phyloP scores from a whole-genome alignment of 2,113 vertebrate species.

The Carassius gibelio region DNA sequence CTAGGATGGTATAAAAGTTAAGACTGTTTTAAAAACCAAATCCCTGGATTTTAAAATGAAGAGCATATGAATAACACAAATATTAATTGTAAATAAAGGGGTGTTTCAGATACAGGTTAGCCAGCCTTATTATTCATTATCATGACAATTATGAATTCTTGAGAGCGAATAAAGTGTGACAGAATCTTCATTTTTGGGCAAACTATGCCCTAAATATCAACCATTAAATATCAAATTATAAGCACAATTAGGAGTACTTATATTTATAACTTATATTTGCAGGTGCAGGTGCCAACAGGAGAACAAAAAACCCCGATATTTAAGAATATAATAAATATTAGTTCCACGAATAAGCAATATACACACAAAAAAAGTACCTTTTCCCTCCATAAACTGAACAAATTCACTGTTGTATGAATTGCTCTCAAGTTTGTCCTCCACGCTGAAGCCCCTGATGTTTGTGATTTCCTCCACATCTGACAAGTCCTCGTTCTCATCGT shows the following conservation, averaged over 20 bases:
- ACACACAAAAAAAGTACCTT: constrained; percentile 74
- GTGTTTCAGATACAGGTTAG: no score
- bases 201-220: neutral
- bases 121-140: neutral
- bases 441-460: constrained; percentile 88
- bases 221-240: neutral
- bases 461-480: constrained; percentile 95
- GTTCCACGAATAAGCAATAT: neutral
- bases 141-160: neutral
- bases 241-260: neutral
- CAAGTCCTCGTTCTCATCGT: constrained; percentile 92
- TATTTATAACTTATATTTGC: no score
- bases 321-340: neutral
- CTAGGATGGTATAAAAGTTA: constrained; percentile 67
- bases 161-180: neutral
- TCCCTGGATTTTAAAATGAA: neutral
- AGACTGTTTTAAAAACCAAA: neutral
- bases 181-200: neutral
- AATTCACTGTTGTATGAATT: constrained; percentile 82
- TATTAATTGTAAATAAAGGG: neutral
- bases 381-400: constrained; percentile 89
- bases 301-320: neutral
- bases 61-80: neutral
- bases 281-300: neutral
- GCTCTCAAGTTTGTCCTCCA: constrained; percentile 92